Base-by-base conservation (phyloP, 2,797 vertebrate genomes). In the Sebastes vulpes region DNA sequence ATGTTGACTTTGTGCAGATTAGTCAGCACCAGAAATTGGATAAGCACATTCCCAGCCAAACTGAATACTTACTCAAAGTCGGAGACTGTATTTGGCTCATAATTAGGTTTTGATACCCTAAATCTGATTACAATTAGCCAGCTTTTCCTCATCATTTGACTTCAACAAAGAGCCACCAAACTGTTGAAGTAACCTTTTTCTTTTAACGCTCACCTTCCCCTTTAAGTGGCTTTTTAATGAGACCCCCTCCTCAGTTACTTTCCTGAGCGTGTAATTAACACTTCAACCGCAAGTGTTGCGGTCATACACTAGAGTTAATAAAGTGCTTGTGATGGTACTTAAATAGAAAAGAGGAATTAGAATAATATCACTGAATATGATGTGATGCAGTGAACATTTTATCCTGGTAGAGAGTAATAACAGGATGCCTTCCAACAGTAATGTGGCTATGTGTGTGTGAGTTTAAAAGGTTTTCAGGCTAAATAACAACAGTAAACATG, bases 1-100 rank as follows among this genome's bases (percentile, higher is more conserved):
- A 64, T 82, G 78, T 93, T 89, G 84, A 91, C 81, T 86, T 82
- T 71, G 75, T 89, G 65, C 66, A 26, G 75, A 92, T 89, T 76
- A 84, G 35, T 64, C 64, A 2, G 65, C 58, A 16, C 29, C 31
- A 63, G 76, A 75, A 77, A 48, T 29, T 42, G 31, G 72, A 92
- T 86, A 87, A 89, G 48, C 65, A 61, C 75, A 68, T 90, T 92
- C 84, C 84, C 72, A 63, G 64, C 31, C 53, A 65, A 64, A 63
- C 26, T 65, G 53, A 77, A 82, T 12, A 48, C 54, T 80, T 29
- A 23, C 35, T 86, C 53, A 67, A 26, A 65, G 4, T 21, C 9
- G 31, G 38, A 35, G 5, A 12, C 31, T 46, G 12, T 46, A 57
- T 26, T 58, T 54, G 48, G 54, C 31, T 59, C 23, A 46, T 78